These are phyloP conservation scores for Diceros bicornis DNA, from an alignment of 2,797 vertebrate species.

Conservation along the genomic window DNA sequence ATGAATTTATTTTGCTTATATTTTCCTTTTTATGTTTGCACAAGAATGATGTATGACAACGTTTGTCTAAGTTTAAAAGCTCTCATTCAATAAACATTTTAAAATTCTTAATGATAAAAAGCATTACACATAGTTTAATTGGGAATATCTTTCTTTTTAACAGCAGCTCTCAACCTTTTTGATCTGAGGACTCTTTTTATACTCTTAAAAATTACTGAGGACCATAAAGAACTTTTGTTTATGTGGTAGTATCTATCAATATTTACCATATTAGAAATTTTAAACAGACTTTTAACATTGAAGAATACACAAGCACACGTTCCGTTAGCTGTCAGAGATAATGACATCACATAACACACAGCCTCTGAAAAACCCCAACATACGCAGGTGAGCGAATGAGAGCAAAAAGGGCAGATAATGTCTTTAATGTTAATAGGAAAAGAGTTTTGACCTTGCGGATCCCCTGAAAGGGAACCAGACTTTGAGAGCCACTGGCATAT, in stretches of 20 bases:
- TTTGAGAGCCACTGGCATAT: not conserved
- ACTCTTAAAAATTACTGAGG: not conserved
- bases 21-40: not conserved
- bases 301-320: not conserved
- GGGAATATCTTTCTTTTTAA: not conserved
- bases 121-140: not conserved
- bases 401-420: not conserved
- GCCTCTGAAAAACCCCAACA: not conserved
- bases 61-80: slow-evolving; percentile 15
- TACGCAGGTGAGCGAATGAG: not conserved
- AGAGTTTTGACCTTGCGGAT: not conserved
- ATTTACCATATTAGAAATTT: slow-evolving; percentile 14
- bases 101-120: slow-evolving; percentile 16
- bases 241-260: not conserved
- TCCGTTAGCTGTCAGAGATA: not conserved
- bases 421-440: not conserved
- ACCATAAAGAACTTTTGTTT: not conserved
- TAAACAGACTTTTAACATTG: not conserved
- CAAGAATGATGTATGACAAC: not conserved
- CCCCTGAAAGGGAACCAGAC: not conserved
- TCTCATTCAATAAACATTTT: not conserved
- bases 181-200: not conserved
- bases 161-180: not conserved
- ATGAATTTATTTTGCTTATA: not conserved
- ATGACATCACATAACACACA: not conserved